Evolutionary conservation across 2,888 invertebrate genomes (phyloP).

Genomic region (Hipparchia semele): DNA sequence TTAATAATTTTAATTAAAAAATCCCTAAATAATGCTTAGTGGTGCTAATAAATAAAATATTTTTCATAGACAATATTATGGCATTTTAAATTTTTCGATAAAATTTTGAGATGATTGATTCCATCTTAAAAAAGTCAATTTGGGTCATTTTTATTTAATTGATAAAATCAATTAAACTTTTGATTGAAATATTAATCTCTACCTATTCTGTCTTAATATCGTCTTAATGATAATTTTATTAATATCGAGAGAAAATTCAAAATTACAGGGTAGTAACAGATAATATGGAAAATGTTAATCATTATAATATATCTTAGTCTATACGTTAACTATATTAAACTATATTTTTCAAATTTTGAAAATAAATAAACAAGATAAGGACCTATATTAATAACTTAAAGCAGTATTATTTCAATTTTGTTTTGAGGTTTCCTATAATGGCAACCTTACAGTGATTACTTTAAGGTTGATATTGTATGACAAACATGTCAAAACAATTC

Average conservation of each 20-base stretch:
- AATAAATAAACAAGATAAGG: background rate
- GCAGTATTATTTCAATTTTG: too few relatives aligned
- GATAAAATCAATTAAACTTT: slow-evolving; percentile 40
- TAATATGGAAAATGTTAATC: slow-evolving; percentile 51
- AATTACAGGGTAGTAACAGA: slow-evolving; percentile 70
- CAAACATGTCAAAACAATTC: too few relatives aligned
- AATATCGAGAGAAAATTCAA: slow-evolving; percentile 59
- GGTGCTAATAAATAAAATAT: slow-evolving; percentile 77
- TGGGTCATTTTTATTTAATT: slow-evolving; percentile 52
- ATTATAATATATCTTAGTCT: slow-evolving; percentile 27
- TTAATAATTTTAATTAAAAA: slow-evolving; percentile 45
- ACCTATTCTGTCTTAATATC: slow-evolving; percentile 44
- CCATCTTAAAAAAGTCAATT: slow-evolving; percentile 72
- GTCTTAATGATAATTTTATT: slow-evolving; percentile 45
- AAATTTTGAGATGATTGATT: slow-evolving; percentile 66
- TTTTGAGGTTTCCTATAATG: too few relatives aligned
- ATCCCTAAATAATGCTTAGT: slow-evolving; percentile 49
- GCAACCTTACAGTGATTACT: too few relatives aligned
- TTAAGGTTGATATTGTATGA: too few relatives aligned
- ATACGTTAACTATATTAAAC: background rate
- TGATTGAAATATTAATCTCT: slow-evolving; percentile 40
- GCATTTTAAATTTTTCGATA: slow-evolving; percentile 73
- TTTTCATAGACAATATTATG: slow-evolving; percentile 75
- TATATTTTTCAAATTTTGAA: slow-evolving; percentile 1
- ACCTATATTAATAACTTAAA: too few relatives aligned